Conservation (phyloP, 2,888 invertebrate genomes). For the Drosophila limbata region DNA sequence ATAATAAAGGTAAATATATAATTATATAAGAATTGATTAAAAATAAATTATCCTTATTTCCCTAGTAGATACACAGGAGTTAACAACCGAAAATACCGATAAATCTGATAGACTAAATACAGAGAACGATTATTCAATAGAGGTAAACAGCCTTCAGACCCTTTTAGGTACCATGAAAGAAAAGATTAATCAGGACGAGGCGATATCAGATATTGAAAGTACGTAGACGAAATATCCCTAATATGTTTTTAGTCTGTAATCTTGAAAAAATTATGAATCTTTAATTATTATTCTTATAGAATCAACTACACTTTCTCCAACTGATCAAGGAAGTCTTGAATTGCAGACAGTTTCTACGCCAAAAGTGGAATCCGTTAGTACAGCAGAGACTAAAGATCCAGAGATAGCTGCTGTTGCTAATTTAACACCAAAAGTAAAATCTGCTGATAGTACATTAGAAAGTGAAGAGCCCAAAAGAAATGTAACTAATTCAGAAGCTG, state of each 20-base stretch:
- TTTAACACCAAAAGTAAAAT: not conserved
- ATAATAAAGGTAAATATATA: not conserved
- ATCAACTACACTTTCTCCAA: not conserved
- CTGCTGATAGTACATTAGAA: not conserved
- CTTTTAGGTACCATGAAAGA: slow-evolving; percentile 13
- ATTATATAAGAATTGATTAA: not conserved
- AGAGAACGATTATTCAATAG: slow-evolving; percentile 18
- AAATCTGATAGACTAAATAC: not conserved
- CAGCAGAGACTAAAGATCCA: not conserved
- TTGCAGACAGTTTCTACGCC: not conserved
- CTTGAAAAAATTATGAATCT: not conserved
- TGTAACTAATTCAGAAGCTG: not conserved
- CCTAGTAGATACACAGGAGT: not conserved
- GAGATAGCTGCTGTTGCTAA: not conserved
- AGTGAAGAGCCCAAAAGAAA: not conserved
- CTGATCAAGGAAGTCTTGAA: not conserved
- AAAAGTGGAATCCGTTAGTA: not conserved
- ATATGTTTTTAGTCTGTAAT: too few species aligned
- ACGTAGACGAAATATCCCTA: not conserved
- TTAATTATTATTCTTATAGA: slow-evolving; percentile 1
- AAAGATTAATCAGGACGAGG: slow-evolving; percentile 2
- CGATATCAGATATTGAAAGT: not conserved
- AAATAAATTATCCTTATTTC: not conserved
- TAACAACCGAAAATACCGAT: not conserved
- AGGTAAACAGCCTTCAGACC: slow-evolving; percentile 38